Percentiles rank a stretch among this genome's conserved stretches.
Evolutionary conservation across 2,113 vertebrate species (phyloP).

Genomic region (Plecotus auritus): DNA sequence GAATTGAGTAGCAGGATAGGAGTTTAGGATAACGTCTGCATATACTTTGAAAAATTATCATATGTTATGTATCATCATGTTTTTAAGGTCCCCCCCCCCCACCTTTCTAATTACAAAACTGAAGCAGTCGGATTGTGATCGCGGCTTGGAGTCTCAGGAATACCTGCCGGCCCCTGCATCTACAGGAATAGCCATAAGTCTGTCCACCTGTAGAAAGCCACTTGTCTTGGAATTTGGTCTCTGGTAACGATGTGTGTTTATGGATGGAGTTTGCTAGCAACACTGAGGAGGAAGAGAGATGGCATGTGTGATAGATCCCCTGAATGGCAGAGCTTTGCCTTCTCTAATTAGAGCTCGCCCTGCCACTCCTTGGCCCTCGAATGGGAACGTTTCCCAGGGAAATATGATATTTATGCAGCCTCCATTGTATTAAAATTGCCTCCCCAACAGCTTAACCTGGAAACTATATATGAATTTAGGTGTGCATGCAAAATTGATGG

Average conservation of each 20-base stretch:
- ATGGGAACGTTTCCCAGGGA: not conserved
- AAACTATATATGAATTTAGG: not conserved
- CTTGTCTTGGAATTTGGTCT: not conserved
- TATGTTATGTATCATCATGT: not conserved
- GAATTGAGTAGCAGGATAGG: not conserved
- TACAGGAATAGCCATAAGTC: not conserved
- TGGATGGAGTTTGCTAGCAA: slow-evolving; percentile 15
- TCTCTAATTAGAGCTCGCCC: not conserved
- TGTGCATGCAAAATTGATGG: not conserved
- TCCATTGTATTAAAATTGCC: not conserved
- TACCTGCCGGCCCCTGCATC: not conserved
- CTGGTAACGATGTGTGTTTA: slow-evolving; percentile 33
- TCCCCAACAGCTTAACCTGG: not conserved
- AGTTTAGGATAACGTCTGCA: not conserved
- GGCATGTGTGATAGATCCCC: not conserved
- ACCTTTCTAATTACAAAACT: not conserved
- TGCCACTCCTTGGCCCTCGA: not conserved
- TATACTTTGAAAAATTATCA: not conserved
- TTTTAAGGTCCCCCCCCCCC: not conserved
- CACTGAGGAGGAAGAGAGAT: not conserved
- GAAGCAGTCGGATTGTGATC: not conserved
- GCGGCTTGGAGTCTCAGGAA: not conserved
- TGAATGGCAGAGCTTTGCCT: not conserved
- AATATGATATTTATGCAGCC: not conserved
- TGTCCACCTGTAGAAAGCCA: not conserved